A percentile compares a stretch with the other conserved stretches of the same genome.
phyloP scores from a whole-genome alignment of 2,113 vertebrate genomes.

The Loxodonta africana region DNA sequence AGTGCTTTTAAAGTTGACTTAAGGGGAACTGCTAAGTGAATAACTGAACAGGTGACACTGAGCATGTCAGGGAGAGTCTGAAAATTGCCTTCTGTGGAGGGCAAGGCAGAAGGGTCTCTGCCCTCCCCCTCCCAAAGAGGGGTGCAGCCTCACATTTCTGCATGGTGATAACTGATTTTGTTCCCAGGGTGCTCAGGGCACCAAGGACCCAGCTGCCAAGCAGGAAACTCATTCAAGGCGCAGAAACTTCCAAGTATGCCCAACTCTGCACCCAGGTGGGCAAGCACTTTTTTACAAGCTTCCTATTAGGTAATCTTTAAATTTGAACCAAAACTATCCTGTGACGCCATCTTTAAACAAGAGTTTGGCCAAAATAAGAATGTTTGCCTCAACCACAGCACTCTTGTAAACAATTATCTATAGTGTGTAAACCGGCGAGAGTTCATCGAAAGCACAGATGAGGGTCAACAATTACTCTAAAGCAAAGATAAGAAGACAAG shows the following conservation, averaged over 20 bases:
- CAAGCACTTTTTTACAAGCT: not conserved
- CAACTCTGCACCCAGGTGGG: not conserved
- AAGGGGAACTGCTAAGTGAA: not conserved
- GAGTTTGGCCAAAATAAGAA: too few relatives aligned
- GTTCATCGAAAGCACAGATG: too few relatives aligned
- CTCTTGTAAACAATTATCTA: too few relatives aligned
- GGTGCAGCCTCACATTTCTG: accelerated
- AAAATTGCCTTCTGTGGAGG: not conserved
- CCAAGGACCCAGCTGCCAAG: not conserved
- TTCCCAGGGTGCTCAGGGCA: accelerated
- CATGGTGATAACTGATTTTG: accelerated
- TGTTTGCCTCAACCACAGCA: too few relatives aligned
- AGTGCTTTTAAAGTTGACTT: not conserved
- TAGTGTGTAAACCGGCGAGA: too few relatives aligned
- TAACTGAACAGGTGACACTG: accelerated
- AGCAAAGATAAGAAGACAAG: too few relatives aligned
- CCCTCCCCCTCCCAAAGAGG: too few relatives aligned
- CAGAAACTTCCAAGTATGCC: not conserved
- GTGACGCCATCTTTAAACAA: too few relatives aligned
- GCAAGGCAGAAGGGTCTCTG: not conserved
- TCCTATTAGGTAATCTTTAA: not conserved
- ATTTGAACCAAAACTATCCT: too few relatives aligned
- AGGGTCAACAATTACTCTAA: too few relatives aligned
- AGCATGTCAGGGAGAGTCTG: not conserved
- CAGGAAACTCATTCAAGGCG: not conserved